A percentile compares a stretch with the other conserved stretches of the same genome.
These are phyloP conservation scores for Apodemia mormo DNA, from an alignment of 2,888 invertebrate genomes.

Conservation along the genomic window DNA sequence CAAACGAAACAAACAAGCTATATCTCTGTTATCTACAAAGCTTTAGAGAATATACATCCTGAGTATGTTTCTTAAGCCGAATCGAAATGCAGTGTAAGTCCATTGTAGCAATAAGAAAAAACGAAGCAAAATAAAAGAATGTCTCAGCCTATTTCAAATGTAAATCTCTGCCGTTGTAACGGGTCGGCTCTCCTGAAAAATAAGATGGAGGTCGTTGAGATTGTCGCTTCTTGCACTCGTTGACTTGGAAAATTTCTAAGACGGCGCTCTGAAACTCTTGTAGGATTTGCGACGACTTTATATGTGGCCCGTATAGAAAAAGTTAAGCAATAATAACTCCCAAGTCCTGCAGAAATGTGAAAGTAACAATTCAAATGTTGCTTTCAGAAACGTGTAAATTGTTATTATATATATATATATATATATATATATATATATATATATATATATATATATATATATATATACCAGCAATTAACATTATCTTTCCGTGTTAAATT, in stretches of 20 bases:
- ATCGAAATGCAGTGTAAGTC: conserved; percentile 10
- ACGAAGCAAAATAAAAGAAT: conserved; percentile 61
- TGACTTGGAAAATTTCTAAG: conserved; percentile 65
- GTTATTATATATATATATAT: too few species aligned
- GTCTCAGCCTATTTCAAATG: conserved; percentile 70
- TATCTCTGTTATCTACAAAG: not conserved
- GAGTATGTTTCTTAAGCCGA: not conserved
- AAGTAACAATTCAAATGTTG: conserved; percentile 7
- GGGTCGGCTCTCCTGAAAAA: conserved; percentile 64
- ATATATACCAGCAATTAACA: too few species aligned
- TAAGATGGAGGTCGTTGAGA: conserved; percentile 69
- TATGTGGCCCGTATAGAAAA: conserved; percentile 57
- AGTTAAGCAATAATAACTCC: conserved; percentile 54
- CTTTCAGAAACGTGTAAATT: not conserved
- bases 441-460: too few species aligned
- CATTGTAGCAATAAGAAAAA: conserved; percentile 33
- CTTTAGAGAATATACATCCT: conserved; percentile 6
- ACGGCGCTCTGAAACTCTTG: conserved; percentile 55
- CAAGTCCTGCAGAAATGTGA: conserved; percentile 43
- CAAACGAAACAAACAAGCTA: not conserved
- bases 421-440: too few species aligned
- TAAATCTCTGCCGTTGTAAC: conserved; percentile 73
- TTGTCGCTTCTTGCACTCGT: conserved; percentile 66
- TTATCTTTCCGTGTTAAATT: too few species aligned
- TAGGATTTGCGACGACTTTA: conserved; percentile 67